These are phyloP conservation scores for Sialis fuliginosa DNA, from an alignment of 2,888 invertebrate genomes.

Conservation along the genomic window DNA sequence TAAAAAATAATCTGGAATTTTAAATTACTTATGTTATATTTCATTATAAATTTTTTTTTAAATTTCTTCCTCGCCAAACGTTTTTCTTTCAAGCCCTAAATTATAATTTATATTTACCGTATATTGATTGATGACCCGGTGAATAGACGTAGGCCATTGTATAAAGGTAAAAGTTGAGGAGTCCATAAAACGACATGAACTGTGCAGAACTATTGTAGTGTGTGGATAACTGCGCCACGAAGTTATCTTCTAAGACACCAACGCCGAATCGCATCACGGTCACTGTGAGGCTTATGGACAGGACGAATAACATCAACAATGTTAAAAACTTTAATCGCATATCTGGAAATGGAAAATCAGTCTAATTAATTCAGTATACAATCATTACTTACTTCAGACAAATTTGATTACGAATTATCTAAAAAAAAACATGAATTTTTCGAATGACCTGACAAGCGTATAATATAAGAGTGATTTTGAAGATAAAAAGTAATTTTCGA, in stretches of 20 bases:
- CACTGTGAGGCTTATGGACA: constrained; percentile 54
- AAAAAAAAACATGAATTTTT: not conserved
- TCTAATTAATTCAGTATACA: not conserved
- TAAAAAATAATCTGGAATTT: not conserved
- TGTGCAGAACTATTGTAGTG: constrained; percentile 85
- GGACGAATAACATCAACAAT: constrained; percentile 63
- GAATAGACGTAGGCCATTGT: constrained; percentile 91
- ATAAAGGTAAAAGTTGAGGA: constrained; percentile 85
- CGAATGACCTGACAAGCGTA: too few species aligned
- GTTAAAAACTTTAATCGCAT: constrained; percentile 83
- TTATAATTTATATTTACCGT: constrained; percentile 38
- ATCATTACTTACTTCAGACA: not conserved
- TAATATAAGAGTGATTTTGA: too few species aligned
- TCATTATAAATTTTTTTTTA: not conserved
- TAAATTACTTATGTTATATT: not conserved
- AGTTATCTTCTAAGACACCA: constrained; percentile 82
- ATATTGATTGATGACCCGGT: constrained; percentile 61
- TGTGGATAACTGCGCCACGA: constrained; percentile 73
- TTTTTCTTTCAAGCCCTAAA: too few species aligned
- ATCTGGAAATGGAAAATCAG: constrained; percentile 38
- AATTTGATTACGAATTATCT: not conserved
- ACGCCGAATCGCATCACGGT: constrained; percentile 74
- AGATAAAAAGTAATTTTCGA: too few species aligned
- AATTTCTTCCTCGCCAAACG: too few species aligned
- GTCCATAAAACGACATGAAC: constrained; percentile 88